These are phyloP conservation scores for Kryptolebias marmoratus DNA, from an alignment of 2,113 vertebrate species.

Conservation along the genomic window DNA sequence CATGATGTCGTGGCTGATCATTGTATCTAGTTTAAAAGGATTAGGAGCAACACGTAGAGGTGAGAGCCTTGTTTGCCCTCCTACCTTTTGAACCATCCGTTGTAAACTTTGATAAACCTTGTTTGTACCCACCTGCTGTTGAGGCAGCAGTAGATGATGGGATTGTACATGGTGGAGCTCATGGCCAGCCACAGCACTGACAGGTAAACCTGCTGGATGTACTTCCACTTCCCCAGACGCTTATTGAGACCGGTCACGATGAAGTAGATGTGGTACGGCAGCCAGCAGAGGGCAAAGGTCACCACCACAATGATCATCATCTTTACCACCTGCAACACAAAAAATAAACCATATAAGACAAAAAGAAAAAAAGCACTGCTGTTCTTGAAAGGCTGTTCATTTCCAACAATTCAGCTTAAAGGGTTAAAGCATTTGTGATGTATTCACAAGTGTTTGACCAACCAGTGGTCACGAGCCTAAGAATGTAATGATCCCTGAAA, in stretches of 20 bases:
- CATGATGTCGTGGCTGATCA: not conserved
- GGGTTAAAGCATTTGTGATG: too few relatives aligned
- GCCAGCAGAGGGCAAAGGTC: conserved; percentile 96
- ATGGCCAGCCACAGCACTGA: conserved; percentile 96
- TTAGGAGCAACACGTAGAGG: not conserved
- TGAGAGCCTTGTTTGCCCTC: not conserved
- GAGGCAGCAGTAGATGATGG: conserved; percentile 98
- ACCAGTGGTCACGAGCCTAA: too few relatives aligned
- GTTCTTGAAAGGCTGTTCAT: too few relatives aligned
- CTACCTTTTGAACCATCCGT: too few relatives aligned
- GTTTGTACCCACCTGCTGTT: conserved; percentile 89
- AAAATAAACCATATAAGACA: too few relatives aligned
- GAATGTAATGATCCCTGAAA: too few relatives aligned
- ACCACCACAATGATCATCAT: conserved; percentile 99
- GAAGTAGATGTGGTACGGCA: conserved; percentile 96
- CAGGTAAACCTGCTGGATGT: conserved; percentile 96
- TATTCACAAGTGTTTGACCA: too few relatives aligned
- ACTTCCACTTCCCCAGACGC: conserved; percentile 86
- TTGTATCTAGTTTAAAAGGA: not conserved
- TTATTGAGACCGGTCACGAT: conserved; percentile 89
- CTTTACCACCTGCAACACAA: conserved; percentile 90
- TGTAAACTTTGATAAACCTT: not conserved
- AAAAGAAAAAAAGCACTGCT: not conserved
- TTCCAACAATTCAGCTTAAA: too few relatives aligned
- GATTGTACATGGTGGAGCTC: conserved; percentile 99